phyloP scores from a whole-genome alignment of 2,113 vertebrate species.

The Arizona elegans region DNA sequence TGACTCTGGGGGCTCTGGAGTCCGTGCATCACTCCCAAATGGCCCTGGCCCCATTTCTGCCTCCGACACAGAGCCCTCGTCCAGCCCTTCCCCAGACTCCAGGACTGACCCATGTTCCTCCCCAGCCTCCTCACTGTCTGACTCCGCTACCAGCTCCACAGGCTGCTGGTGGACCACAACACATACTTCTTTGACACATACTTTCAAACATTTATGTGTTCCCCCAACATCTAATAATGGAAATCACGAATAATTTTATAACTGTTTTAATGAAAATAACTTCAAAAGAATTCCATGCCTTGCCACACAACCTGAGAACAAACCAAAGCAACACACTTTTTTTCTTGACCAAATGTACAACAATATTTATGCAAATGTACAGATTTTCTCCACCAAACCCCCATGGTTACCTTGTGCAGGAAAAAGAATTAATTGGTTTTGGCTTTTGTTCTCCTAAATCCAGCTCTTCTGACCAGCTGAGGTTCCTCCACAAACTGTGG shows the following conservation, averaged over 20 bases:
- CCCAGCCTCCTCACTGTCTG: too few species aligned
- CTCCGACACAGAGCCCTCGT: too few species aligned
- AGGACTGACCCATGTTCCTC: too few species aligned
- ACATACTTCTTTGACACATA: not conserved
- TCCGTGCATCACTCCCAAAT: too few species aligned
- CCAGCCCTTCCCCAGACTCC: too few species aligned
- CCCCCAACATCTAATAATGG: not conserved
- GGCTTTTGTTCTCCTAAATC: not conserved
- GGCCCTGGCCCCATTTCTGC: too few species aligned
- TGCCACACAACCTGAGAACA: not conserved
- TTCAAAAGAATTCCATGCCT: not conserved
- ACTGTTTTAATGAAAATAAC: not conserved
- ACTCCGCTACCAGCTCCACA: too few species aligned
- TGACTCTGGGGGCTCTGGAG: too few species aligned
- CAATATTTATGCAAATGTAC: not conserved
- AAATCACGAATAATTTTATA: not conserved
- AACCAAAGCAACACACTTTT: not conserved
- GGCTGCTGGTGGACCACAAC: too few species aligned
- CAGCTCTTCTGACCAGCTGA: not conserved
- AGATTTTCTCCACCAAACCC: not conserved
- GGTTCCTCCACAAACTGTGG: not conserved
- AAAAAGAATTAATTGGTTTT: not conserved
- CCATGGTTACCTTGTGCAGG: not conserved
- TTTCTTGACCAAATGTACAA: not conserved
- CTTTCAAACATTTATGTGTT: not conserved